Evolutionary conservation across 1,140 invertebrate genomes (phyloP), one percentile per base, ranked within the genome.

Genomic region (Antheraea mylitta): DNA sequence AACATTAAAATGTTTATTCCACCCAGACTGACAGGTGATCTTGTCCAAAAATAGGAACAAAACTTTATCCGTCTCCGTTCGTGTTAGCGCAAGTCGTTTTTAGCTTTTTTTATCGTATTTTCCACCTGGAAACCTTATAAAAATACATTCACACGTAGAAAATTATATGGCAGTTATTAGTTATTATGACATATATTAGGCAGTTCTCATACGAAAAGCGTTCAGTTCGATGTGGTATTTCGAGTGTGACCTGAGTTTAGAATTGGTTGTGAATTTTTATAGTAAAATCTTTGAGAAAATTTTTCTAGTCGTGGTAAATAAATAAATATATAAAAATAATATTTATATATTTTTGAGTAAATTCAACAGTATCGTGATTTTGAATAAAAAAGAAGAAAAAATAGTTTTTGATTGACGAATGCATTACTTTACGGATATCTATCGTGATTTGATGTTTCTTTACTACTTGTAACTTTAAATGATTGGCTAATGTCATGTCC

Each of bases 21-120:
- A 53, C 45, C 45, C 45, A 53, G 45, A 53, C 45, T 16, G 45
- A 53, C 45, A 53, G 13, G 45, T 53, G 45, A 53, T 53, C 45
- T 53, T 53, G 11, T 53, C 45, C 45, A 16, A 53, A 53, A 53
- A 53, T 53, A 53, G 45, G 45, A 16, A 53, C 45, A 16, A 53
- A 53, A 53, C 45, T 53, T 53, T 53, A 5, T 53, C 38, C 11
- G 38, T 42, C 45, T 13, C 13, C 45, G 45, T 53, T 53, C 45
- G 45, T 53, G 45, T 53, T 53, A 16, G 45, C 11, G 5, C 45
- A 53, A 2, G 45, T 13, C 11, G 45, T 13, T 53, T 53, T 53
- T 16, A 53, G 45, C 16, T 16, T 53, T 36, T n/a, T 63, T 63
- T 37, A 8, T n/a, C 61, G 16, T 63, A 37, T 61, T 61, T 61